Conservation (phyloP, 2,888 invertebrate species). For the Trissonchulus sp. region DNA sequence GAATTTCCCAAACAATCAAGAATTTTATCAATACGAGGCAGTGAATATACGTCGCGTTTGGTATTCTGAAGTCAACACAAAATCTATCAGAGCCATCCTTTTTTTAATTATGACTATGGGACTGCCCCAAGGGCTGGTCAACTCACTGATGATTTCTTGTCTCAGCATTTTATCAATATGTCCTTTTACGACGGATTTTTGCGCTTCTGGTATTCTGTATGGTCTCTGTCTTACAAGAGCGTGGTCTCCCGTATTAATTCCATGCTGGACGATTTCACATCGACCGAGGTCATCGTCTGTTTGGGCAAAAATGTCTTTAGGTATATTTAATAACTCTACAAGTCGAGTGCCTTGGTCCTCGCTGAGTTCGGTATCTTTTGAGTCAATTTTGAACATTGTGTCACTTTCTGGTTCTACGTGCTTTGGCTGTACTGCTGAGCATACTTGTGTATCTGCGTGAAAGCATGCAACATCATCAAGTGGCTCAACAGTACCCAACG, state of each 20-base stretch:
- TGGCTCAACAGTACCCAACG: too few relatives aligned
- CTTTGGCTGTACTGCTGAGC: too few relatives aligned
- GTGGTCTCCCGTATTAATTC: neutral
- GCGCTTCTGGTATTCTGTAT: neutral
- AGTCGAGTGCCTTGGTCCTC: too few relatives aligned
- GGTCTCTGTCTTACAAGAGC: neutral
- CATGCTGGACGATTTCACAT: neutral
- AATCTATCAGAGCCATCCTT: neutral
- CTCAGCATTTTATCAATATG: neutral
- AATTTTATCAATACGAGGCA: slow-evolving; percentile 34
- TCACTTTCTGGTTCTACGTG: too few relatives aligned
- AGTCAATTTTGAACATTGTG: too few relatives aligned
- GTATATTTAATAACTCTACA: too few relatives aligned
- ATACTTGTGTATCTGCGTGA: too few relatives aligned
- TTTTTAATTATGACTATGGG: neutral
- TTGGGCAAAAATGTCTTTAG: too few relatives aligned
- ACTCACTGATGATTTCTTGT: neutral
- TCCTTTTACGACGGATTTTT: neutral
- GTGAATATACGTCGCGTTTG: slow-evolving; percentile 34
- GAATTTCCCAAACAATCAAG: slow-evolving; percentile 32
- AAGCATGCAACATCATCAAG: too few relatives aligned
- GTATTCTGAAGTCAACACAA: slow-evolving; percentile 29
- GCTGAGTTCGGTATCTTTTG: too few relatives aligned
- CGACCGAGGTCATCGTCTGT: neutral
- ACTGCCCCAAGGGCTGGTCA: neutral